phyloP scores from a whole-genome alignment of 2,113 vertebrate species.

The Myiopsitta monachus region DNA sequence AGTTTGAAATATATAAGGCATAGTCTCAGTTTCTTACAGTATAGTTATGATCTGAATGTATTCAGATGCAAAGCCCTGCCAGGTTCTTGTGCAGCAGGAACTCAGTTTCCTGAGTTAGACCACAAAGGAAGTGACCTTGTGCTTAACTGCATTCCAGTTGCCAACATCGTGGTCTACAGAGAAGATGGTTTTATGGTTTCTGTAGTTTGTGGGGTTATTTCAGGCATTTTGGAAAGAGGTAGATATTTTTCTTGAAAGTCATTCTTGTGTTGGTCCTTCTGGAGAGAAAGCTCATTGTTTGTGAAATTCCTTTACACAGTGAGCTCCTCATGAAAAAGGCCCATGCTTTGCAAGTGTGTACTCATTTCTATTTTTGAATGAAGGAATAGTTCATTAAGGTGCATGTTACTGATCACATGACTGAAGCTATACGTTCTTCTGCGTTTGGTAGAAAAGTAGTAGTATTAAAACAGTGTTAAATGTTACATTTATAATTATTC shows the following conservation, averaged over 20 bases:
- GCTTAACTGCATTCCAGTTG: neutral
- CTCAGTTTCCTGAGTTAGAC: neutral
- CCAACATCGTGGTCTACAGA: neutral
- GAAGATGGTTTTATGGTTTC: neutral
- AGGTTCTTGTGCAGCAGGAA: neutral
- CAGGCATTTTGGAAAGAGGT: neutral
- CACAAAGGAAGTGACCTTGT: constrained; percentile 24
- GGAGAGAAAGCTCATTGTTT: neutral
- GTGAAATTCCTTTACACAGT: neutral
- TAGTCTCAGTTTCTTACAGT: neutral
- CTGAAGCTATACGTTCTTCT: neutral
- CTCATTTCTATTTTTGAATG: neutral
- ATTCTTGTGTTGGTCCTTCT: neutral
- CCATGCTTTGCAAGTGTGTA: neutral
- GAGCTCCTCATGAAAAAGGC: neutral
- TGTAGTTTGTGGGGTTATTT: neutral
- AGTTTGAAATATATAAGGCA: neutral
- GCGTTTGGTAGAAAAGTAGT: neutral
- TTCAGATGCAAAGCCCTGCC: neutral
- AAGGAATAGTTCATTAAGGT: neutral
- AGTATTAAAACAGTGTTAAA: neutral
- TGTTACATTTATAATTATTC: neutral
- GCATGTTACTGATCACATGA: neutral
- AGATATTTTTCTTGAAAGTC: neutral
- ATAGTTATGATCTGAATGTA: neutral